These are phyloP conservation scores for Nomada hirtipes DNA, from an alignment of 2,888 invertebrate species.

Conservation along the genomic window DNA sequence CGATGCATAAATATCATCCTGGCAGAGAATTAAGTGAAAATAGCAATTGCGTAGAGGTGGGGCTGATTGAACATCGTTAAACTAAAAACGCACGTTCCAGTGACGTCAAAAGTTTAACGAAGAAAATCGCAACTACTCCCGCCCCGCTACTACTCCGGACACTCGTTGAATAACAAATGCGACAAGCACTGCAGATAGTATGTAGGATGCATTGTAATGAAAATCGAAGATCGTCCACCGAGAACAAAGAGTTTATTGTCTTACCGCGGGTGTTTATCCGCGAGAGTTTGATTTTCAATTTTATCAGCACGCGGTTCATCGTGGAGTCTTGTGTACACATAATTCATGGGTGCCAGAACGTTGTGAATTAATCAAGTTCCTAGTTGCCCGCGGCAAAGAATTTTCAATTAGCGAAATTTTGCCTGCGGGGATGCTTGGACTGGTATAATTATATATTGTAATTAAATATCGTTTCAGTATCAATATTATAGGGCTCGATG, in stretches of 20 bases:
- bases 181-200: not conserved
- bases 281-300: not conserved
- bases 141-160: not conserved
- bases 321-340: not conserved
- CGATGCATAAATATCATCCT: not conserved
- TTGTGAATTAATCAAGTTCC: no score
- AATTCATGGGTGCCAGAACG: no score
- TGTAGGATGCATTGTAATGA: slow-evolving; percentile 41
- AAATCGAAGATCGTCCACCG: slow-evolving; percentile 22
- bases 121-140: slow-evolving; percentile 31
- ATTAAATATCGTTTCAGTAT: no score
- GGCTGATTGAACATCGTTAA: slow-evolving; percentile 38
- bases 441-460: no score
- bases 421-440: no score
- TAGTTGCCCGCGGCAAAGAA: no score
- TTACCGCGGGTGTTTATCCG: not conserved
- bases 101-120: slow-evolving; percentile 58
- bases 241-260: slow-evolving; percentile 16
- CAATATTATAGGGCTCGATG: no score
- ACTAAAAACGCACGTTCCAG: slow-evolving; percentile 30
- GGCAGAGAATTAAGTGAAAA: not conserved
- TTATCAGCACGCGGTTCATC: not conserved
- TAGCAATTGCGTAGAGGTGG: not conserved
- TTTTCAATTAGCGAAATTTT: no score
- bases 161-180: slow-evolving; percentile 46